Base-by-base conservation (phyloP, 1,140 invertebrate genomes). In the Zaprionus lachaisei region DNA sequence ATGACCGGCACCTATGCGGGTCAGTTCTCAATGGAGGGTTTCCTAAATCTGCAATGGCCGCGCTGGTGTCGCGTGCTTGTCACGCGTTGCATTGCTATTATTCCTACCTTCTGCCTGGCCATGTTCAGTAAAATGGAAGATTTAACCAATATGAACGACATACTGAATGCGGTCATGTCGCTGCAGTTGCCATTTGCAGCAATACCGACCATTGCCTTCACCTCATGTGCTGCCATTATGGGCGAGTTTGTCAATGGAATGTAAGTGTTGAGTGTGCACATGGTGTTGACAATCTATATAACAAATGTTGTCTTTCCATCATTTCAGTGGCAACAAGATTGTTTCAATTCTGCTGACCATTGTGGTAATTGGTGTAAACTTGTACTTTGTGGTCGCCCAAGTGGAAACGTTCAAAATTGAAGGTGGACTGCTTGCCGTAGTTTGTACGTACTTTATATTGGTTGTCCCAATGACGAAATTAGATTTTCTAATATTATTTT, bases 151-250 rank as follows among this genome's bases (percentile, higher is more conserved):
- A 96, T 99, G 95, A 99, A 99, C 91, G 97, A 98, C 91, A 93
- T 97, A n/a, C 93, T 99, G 2, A 99, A 99, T 93, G 97, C 97
- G 2, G 94, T 98, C 4, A 98, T 98, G 97, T 96, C 95, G 72
- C 93, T 98, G 1, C 97, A 98, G 84, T 91, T 97, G 67, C 96
- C 96, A 3, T 97, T 97, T 91, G 96, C 98, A 15, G 95, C 97
- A 9, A 93, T 99, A 66, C 98, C 98, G 17, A 96, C 97, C 0
- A 95, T 98, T 28, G 97, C 97, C 1, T 98, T 99, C 85, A 98
- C 97, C 0, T 96, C 96, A 61, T 96, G 96, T 80, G 92, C 93
- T 60, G 93, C 94, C 51, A 95, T 98, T 5, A 99, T 99, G 98
- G 96, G 96, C 49, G 95, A 96, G 78, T 98, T 97, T 87, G 95